phyloP scores from a whole-genome alignment of 2,113 vertebrate species.

The Nematolebias whitei region DNA sequence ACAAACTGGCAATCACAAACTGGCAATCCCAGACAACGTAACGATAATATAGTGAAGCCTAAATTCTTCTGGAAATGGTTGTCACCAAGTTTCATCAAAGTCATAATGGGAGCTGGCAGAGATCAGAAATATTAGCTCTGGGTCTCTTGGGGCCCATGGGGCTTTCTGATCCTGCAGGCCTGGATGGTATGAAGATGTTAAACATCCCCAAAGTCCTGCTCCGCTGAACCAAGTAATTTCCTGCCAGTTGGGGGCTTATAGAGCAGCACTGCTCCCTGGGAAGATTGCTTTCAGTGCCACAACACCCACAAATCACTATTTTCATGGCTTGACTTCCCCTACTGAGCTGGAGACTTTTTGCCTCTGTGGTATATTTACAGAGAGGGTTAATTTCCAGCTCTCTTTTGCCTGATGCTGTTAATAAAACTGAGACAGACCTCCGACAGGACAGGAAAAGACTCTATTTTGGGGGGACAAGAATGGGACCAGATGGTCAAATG shows the following conservation, averaged over 20 bases:
- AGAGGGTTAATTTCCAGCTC: slow-evolving; percentile 67
- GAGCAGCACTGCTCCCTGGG: slow-evolving; percentile 46
- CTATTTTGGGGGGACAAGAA: slow-evolving; percentile 57
- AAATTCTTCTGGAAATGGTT: slow-evolving; percentile 30
- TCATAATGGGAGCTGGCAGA: slow-evolving; percentile 41
- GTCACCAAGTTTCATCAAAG: slow-evolving; percentile 38
- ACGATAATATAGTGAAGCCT: slow-evolving; percentile 3
- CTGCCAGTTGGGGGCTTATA: slow-evolving; percentile 62
- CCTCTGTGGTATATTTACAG: slow-evolving; percentile 47
- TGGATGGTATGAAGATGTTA: slow-evolving; percentile 49
- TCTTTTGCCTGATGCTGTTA: slow-evolving; percentile 66
- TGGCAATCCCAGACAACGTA: slow-evolving; percentile 12
- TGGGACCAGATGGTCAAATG: slow-evolving; percentile 79
- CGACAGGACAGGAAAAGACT: slow-evolving; percentile 69
- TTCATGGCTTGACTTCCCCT: slow-evolving; percentile 65
- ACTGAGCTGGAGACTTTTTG: slow-evolving; percentile 30
- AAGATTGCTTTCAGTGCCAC: slow-evolving; percentile 62
- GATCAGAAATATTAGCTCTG: slow-evolving; percentile 54
- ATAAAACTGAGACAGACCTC: slow-evolving; percentile 75
- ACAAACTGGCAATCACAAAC: slow-evolving; percentile 8
- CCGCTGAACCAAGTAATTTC: slow-evolving; percentile 73
- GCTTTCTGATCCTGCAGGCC: slow-evolving; percentile 40
- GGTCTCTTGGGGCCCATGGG: slow-evolving; percentile 39
- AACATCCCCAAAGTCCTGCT: slow-evolving; percentile 55
- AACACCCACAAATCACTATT: slow-evolving; percentile 73